Conservation (phyloP, 2,797 vertebrate genomes). For the Gymnothorax javanicus region DNA sequence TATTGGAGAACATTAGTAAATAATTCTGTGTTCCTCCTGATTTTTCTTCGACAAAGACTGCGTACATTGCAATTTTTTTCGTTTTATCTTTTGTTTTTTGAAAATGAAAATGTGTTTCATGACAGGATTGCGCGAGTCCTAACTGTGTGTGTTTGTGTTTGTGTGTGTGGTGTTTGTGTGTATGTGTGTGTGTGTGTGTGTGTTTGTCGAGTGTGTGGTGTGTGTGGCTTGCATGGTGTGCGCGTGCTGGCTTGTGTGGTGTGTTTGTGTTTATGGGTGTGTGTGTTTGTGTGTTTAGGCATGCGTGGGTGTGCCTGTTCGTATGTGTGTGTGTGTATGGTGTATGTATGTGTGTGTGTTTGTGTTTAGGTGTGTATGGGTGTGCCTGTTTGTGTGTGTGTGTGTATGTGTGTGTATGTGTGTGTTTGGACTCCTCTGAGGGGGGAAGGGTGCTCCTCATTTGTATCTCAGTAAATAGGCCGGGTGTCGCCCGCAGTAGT, state of each 20-base stretch:
- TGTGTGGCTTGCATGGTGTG: too few relatives aligned
- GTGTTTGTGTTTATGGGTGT: background rate
- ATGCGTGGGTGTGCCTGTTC: background rate
- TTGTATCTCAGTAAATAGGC: constrained; percentile 73
- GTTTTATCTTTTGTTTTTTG: too few relatives aligned
- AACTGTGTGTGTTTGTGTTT: too few relatives aligned
- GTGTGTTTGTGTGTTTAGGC: background rate
- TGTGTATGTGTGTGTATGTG: constrained; percentile 4
- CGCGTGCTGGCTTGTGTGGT: too few relatives aligned
- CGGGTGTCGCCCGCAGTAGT: constrained; percentile 71
- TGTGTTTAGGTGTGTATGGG: background rate
- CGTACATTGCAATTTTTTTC: too few relatives aligned
- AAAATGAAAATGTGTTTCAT: background rate
- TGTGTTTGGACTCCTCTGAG: constrained; percentile 33
- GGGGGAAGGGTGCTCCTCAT: constrained; percentile 60
- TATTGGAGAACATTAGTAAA: constrained; percentile 73
- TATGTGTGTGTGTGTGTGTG: background rate
- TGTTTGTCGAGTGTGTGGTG: background rate
- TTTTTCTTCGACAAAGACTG: too few relatives aligned
- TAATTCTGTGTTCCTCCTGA: constrained; percentile 61
- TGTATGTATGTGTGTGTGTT: background rate
- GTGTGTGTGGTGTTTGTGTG: background rate
- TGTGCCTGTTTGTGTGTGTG: background rate
- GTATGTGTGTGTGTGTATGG: background rate
- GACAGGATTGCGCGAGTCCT: too few relatives aligned